phyloP scores from a whole-genome alignment of 2,797 vertebrate species.

The Anolis apletophallus region DNA sequence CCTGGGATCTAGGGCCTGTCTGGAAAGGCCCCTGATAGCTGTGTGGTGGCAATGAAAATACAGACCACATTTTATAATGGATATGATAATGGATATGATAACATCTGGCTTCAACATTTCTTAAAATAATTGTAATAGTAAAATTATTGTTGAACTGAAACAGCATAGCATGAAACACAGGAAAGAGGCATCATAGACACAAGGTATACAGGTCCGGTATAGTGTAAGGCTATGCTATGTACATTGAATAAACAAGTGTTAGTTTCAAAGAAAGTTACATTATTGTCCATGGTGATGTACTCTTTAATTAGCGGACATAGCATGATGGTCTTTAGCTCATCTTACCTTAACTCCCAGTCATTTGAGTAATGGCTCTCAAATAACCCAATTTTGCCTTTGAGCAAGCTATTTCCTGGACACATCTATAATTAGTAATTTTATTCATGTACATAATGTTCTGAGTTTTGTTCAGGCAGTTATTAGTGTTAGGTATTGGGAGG shows the following conservation, averaged over 20 bases:
- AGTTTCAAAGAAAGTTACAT: not conserved
- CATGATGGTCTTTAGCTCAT: not conserved
- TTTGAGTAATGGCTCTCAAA: not conserved
- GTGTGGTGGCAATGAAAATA: too few relatives aligned
- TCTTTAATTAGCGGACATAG: not conserved
- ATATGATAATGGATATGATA: too few relatives aligned
- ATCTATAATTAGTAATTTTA: conserved; percentile 16
- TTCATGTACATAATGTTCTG: conserved; percentile 23
- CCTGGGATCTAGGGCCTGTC: too few relatives aligned
- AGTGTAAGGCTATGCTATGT: not conserved
- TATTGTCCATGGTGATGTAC: not conserved
- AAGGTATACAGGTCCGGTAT: not conserved
- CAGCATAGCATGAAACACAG: not conserved
- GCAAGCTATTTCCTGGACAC: conserved; percentile 17
- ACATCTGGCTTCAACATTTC: not conserved
- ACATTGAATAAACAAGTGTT: not conserved
- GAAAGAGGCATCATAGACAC: too few relatives aligned
- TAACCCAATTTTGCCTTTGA: conserved; percentile 26
- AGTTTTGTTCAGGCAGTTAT: conserved; percentile 9
- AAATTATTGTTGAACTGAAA: not conserved
- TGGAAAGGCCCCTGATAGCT: too few relatives aligned
- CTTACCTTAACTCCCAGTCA: not conserved
- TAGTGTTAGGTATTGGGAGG: not conserved
- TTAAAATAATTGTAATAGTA: not conserved
- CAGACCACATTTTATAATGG: too few relatives aligned